phyloP scores from a whole-genome alignment of 2,113 vertebrate species.

The Epinephelus lanceolatus region DNA sequence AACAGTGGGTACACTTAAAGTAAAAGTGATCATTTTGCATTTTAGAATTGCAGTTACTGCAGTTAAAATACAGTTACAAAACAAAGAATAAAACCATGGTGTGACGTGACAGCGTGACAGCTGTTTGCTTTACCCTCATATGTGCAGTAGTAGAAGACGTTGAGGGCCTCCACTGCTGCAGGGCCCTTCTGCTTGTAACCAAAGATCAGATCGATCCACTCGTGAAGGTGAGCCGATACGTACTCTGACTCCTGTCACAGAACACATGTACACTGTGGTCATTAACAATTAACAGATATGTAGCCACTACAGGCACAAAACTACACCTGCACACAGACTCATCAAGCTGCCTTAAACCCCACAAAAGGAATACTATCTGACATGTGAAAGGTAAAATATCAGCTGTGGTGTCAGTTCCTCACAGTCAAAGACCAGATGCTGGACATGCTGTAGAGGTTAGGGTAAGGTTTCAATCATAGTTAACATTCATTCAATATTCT shows the following conservation, averaged over 20 bases:
- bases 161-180: constrained; percentile 94
- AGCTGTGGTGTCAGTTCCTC: not conserved
- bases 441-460: not conserved
- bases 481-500: not conserved
- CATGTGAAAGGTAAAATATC: not conserved
- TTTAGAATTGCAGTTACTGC: no score
- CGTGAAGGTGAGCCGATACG: constrained; percentile 95
- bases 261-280: not conserved
- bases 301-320: not conserved
- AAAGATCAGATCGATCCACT: constrained; percentile 99
- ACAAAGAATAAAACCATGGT: not conserved
- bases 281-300: not conserved
- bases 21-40: no score
- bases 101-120: not conserved
- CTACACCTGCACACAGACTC: not conserved
- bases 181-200: constrained; percentile 96
- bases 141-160: constrained; percentile 98
- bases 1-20: no score
- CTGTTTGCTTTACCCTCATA: constrained; percentile 79
- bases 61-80: not conserved
- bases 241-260: constrained; percentile 91
- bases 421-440: not conserved
- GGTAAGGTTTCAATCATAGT: not conserved
- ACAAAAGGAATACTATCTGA: no score
- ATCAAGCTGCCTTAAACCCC: not conserved